Evolutionary conservation across 2,797 vertebrate genomes (phyloP).

Genomic region (Pagetopsis macropterus): DNA sequence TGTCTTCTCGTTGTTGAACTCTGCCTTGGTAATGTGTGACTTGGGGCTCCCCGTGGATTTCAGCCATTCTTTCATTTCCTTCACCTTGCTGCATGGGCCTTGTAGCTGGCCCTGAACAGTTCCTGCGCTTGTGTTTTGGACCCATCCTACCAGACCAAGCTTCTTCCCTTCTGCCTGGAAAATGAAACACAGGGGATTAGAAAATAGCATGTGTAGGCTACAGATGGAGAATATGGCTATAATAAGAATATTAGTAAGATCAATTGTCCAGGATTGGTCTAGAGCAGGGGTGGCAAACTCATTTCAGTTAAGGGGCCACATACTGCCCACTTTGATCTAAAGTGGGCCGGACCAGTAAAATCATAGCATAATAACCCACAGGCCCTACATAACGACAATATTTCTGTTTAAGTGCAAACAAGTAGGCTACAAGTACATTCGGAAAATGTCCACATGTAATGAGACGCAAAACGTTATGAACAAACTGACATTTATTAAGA

Average conservation of each 20-base stretch:
- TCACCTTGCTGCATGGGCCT: constrained; percentile 84
- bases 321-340: no score
- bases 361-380: no score
- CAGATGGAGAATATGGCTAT: neutral
- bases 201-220: neutral
- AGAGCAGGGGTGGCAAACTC: no score
- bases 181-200: constrained; percentile 7
- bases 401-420: no score
- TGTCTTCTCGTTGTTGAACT: constrained; percentile 90
- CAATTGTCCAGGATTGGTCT: neutral
- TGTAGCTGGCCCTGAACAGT: constrained; percentile 92
- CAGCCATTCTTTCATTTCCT: constrained; percentile 92
- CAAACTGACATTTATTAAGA: no score
- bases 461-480: no score
- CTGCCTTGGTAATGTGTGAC: constrained; percentile 86
- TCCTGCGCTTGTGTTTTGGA: constrained; percentile 89
- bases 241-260: neutral
- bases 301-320: no score
- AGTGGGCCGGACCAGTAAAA: no score
- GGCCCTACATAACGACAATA: no score
- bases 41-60: constrained; percentile 90
- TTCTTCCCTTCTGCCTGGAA: constrained; percentile 89
- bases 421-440: no score
- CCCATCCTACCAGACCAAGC: constrained; percentile 94
- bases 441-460: no score